Base-by-base conservation (phyloP, 2,888 invertebrate genomes). In the Macrophya alboannulata region DNA sequence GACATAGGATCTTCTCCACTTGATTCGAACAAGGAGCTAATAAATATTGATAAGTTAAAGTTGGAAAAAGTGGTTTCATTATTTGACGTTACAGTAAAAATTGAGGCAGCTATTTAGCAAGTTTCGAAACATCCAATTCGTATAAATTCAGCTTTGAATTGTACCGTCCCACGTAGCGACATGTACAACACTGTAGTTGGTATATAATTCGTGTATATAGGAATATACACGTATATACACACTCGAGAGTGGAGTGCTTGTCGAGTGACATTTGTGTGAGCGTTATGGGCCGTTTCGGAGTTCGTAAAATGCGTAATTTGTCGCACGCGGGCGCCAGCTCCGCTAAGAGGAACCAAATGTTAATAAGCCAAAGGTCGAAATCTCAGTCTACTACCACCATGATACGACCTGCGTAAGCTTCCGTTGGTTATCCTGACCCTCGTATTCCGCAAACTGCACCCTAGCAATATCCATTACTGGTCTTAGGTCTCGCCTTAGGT, bases 261-360 rank as follows among this genome's bases (percentile, higher is more conserved):
- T 88, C 88, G 87, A 88, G 87, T 88, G 89, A 89, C 88, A 87
- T 89, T 88, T 87, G 88, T 87, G 86, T 84, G 88, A 87, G 86
- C 85, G 84, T 90, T 89, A 86, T 86, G 84, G 85, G 76, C 84
- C 84, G 86, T 87, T 87, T 87, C 84, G 87, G 83, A 88, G 88
- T 90, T 89, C 88, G 86, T 90, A 89, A 91, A 90, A 88, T 87
- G 86, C 86, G 88, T 87, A 88, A 90, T 89, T 89, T 88, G 89
- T 88, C 87, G 86, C 83, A 84, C 72, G 45, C 74, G 71, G 72
- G 84, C 84, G 84, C 83, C 86, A 72, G 68, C 77, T 83, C 86
- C 86, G 86, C 79, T 85, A 87, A 86, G 85, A 87, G 88, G 85
- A 85, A 87, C 86, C 88, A 89, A 88, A 89, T 88, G 88, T 89